Conservation (phyloP, 2,113 vertebrate species). For the Geothlypis trichas region DNA sequence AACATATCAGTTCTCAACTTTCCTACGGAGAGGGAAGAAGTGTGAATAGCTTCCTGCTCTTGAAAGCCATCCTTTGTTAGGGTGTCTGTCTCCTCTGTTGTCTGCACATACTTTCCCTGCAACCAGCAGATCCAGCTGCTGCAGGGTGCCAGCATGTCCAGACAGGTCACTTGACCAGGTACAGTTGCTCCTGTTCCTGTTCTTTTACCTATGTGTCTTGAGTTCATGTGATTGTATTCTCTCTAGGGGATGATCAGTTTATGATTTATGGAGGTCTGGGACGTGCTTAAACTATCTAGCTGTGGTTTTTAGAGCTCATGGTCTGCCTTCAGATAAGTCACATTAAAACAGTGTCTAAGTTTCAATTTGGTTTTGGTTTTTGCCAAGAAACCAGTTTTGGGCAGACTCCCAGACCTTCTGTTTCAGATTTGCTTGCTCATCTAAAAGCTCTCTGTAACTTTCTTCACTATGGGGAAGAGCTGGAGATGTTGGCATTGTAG, state of each 20-base stretch:
- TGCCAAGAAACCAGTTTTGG: neutral
- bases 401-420: neutral
- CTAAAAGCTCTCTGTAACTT: neutral
- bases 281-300: neutral
- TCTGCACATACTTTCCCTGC: neutral
- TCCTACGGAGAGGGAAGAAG: neutral
- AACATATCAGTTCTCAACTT: neutral
- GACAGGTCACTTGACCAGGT: neutral
- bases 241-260: neutral
- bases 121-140: neutral
- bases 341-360: neutral
- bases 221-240: neutral
- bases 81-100: neutral
- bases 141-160: neutral
- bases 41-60: neutral
- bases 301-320: neutral
- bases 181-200: neutral
- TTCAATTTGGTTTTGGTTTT: neutral
- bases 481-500: neutral
- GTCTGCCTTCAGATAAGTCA: neutral
- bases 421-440: neutral
- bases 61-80: neutral
- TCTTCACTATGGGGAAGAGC: neutral
- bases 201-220: neutral
- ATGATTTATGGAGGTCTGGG: neutral